Percentiles rank a stretch among this genome's conserved stretches.
Evolutionary conservation across 2,888 invertebrate species (phyloP).

Genomic region (Antitype chi): DNA sequence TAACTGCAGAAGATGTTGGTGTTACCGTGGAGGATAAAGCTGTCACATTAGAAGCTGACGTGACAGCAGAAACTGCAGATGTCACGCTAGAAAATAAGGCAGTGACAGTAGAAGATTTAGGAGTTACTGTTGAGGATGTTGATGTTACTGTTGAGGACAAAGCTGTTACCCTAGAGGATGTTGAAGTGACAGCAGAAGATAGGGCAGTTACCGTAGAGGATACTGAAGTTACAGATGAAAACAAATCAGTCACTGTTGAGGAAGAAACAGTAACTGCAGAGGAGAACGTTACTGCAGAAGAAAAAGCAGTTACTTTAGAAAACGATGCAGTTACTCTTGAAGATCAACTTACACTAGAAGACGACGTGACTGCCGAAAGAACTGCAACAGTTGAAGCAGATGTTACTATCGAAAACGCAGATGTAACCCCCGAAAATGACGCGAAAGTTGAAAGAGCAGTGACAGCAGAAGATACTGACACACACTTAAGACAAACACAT

Average conservation of each 20-base stretch:
- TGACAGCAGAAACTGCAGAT: slow-evolving; percentile 11
- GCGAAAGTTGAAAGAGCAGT: background rate
- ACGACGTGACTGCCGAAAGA: background rate
- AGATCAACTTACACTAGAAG: slow-evolving; percentile 9
- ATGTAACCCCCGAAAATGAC: background rate
- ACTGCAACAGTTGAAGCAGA: background rate
- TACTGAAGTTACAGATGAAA: background rate
- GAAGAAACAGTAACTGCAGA: slow-evolving; percentile 7
- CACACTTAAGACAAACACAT: background rate
- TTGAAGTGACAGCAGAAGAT: slow-evolving; percentile 7
- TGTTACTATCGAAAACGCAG: slow-evolving; percentile 4
- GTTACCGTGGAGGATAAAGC: background rate
- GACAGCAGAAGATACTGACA: background rate
- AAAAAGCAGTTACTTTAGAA: background rate
- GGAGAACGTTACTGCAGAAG: slow-evolving; percentile 1
- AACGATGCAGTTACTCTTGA: slow-evolving; percentile 8
- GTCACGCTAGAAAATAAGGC: background rate
- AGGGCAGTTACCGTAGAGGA: slow-evolving; percentile 7
- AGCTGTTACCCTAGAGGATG: slow-evolving; percentile 9
- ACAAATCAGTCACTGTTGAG: background rate
- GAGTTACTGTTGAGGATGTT: slow-evolving; percentile 1
- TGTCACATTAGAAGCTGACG: slow-evolving; percentile 7
- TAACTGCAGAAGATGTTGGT: background rate
- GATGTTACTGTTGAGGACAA: background rate
- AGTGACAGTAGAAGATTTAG: slow-evolving; percentile 2